phyloP scores from a whole-genome alignment of 2,888 invertebrate genomes.

The Teinopalpus imperialis region DNA sequence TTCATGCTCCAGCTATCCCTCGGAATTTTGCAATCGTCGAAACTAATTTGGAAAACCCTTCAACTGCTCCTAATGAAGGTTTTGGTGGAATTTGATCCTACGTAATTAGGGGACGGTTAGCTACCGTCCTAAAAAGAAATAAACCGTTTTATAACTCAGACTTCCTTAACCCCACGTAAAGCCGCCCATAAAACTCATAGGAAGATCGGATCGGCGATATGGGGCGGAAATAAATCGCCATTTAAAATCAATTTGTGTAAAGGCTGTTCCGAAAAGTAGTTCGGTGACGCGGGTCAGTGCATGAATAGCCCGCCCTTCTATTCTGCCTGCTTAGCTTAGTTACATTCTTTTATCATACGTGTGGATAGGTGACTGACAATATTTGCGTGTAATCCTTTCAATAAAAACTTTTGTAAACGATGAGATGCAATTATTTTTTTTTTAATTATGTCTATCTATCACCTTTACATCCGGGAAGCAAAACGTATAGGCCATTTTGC shows the following conservation, averaged over 20 bases:
- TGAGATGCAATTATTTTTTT: no score
- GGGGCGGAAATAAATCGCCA: slow-evolving; percentile 81
- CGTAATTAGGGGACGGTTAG: slow-evolving; percentile 64
- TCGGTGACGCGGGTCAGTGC: slow-evolving; percentile 48
- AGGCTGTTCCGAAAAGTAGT: slow-evolving; percentile 69
- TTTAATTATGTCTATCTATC: no score
- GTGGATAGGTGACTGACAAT: neutral
- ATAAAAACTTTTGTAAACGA: neutral
- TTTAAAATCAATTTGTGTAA: slow-evolving; percentile 83
- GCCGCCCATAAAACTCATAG: slow-evolving; percentile 77
- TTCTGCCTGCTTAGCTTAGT: slow-evolving; percentile 30
- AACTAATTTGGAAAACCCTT: slow-evolving; percentile 20
- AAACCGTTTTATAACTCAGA: slow-evolving; percentile 78
- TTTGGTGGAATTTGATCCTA: slow-evolving; percentile 52
- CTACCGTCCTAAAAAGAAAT: slow-evolving; percentile 69
- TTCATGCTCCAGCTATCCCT: no score
- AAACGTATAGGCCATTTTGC: no score
- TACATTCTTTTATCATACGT: slow-evolving; percentile 24
- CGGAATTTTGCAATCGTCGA: neutral
- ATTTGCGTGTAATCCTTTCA: neutral
- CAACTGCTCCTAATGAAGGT: slow-evolving; percentile 46
- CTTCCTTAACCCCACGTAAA: slow-evolving; percentile 77
- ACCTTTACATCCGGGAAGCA: no score
- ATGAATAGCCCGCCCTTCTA: slow-evolving; percentile 27
- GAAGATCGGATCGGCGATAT: slow-evolving; percentile 79